phyloP scores from a whole-genome alignment of 1,140 invertebrate genomes.

The Diorhabda elongata region DNA sequence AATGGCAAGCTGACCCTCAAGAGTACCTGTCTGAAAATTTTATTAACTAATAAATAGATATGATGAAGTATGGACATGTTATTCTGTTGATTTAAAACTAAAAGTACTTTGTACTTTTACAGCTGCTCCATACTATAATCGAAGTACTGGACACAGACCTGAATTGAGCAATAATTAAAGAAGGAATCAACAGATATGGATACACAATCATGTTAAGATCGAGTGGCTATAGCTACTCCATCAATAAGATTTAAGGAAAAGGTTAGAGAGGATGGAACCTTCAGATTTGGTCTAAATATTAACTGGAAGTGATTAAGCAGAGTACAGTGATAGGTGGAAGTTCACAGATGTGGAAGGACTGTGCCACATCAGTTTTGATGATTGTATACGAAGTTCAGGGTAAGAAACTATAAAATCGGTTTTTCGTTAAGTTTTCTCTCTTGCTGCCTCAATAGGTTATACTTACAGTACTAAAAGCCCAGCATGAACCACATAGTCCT shows the following conservation, averaged over 20 bases:
- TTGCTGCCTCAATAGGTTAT: background rate
- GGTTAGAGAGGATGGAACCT: no score
- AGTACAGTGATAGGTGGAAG: slow-evolving; percentile 4
- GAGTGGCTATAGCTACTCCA: no score
- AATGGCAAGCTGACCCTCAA: slow-evolving; percentile 10
- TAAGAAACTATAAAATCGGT: background rate
- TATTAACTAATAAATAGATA: no score
- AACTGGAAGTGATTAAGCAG: slow-evolving; percentile 18
- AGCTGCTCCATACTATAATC: no score
- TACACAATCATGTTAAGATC: no score
- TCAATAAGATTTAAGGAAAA: no score
- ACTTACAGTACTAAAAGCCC: background rate
- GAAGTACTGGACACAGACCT: no score
- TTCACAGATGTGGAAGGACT: background rate
- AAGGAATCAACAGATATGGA: no score
- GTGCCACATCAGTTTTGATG: background rate
- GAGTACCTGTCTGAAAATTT: slow-evolving; percentile 7
- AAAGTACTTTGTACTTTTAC: no score
- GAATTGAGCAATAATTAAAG: no score
- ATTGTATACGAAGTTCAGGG: background rate
- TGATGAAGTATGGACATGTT: background rate
- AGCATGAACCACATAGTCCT: slow-evolving; percentile 1
- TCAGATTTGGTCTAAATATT: no score
- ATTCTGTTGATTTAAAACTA: slow-evolving; percentile 14
- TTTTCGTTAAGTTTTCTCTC: background rate